A percentile compares a stretch with the other conserved stretches of the same genome.
Evolutionary conservation across 2,888 invertebrate species (phyloP).

Genomic region (Allolobophora icterica): DNA sequence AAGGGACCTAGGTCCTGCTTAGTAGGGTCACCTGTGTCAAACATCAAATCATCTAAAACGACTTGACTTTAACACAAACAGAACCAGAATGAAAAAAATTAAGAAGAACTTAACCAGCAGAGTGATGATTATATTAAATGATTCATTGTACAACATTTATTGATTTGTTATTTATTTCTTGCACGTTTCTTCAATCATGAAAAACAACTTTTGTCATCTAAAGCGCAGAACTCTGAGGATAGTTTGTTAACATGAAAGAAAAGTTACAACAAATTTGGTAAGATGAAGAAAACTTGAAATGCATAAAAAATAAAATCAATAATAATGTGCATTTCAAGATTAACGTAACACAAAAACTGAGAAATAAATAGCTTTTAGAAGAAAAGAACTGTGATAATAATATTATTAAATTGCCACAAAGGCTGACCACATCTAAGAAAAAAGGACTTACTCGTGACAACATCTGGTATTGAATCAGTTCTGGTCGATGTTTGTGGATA

Average conservation of each 20-base stretch:
- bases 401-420: background rate
- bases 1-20: too few relatives aligned
- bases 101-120: too few relatives aligned
- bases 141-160: too few relatives aligned
- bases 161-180: too few relatives aligned
- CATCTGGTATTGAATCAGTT: constrained; percentile 97
- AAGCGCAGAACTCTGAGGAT: background rate
- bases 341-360: background rate
- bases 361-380: background rate
- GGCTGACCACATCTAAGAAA: background rate
- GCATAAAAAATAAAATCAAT: background rate
- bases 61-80: too few relatives aligned
- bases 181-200: background rate
- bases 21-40: too few relatives aligned
- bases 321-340: background rate
- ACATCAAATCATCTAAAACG: too few relatives aligned
- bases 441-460: constrained; percentile 78
- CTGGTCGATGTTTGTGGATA: constrained; percentile 98
- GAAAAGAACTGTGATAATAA: too few relatives aligned
- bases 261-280: background rate
- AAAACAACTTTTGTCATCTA: background rate
- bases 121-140: too few relatives aligned
- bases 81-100: too few relatives aligned
- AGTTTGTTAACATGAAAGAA: background rate
- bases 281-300: background rate